These are phyloP conservation scores for Monochamus saltuarius DNA, from an alignment of 1,140 invertebrate species.

Conservation along the genomic window DNA sequence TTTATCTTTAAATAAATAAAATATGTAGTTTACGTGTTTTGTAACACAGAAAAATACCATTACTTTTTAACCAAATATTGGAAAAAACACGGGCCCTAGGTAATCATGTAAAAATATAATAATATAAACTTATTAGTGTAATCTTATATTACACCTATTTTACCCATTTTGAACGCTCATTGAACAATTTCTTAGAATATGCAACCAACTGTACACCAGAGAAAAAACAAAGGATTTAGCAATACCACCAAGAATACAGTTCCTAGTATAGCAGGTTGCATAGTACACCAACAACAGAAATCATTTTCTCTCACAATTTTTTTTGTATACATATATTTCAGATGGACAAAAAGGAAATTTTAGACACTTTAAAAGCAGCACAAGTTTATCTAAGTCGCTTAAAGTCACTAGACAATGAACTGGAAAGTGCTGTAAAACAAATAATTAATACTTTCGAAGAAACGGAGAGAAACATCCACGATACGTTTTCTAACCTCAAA, in stretches of 20 bases:
- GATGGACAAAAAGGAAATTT: slow-evolving; percentile 23
- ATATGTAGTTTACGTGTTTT: too few species aligned
- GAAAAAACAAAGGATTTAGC: not conserved
- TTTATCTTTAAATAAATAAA: too few species aligned
- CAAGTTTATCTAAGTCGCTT: slow-evolving; percentile 35
- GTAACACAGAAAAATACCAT: too few species aligned
- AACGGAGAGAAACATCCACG: slow-evolving; percentile 31
- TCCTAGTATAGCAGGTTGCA: not conserved
- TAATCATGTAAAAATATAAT: too few species aligned
- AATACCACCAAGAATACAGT: not conserved
- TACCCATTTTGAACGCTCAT: too few species aligned
- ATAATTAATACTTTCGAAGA: slow-evolving; percentile 30
- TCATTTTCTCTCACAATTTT: not conserved
- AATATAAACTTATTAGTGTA: too few species aligned
- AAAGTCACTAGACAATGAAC: slow-evolving; percentile 29
- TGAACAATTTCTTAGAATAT: too few species aligned
- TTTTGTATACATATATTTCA: not conserved
- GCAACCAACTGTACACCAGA: too few species aligned
- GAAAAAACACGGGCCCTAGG: too few species aligned
- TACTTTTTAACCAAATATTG: too few species aligned
- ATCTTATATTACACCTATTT: too few species aligned
- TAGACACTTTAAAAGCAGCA: slow-evolving; percentile 35
- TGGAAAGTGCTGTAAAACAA: slow-evolving; percentile 34
- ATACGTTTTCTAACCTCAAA: slow-evolving; percentile 36
- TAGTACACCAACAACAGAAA: not conserved